Evolutionary conservation across 2,113 vertebrate species (phyloP).

Genomic region (Pseudonaja textilis): DNA sequence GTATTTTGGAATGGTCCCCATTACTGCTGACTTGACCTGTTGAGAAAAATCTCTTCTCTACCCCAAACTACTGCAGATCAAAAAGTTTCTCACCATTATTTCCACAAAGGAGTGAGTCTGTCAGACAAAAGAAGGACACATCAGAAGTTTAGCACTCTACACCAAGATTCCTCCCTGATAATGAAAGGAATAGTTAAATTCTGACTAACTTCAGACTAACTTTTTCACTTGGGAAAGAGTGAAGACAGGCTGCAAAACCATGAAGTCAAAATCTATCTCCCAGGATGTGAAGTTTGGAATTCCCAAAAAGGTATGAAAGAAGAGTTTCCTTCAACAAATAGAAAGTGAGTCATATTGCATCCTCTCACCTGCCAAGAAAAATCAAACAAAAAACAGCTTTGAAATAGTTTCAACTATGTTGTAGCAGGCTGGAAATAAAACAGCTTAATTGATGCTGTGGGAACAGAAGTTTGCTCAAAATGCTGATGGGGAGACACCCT

Average conservation of each 20-base stretch:
- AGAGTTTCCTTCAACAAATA: background rate
- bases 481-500: background rate
- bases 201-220: background rate
- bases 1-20: background rate
- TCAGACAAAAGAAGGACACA: background rate
- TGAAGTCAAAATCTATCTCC: background rate
- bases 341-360: background rate
- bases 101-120: background rate
- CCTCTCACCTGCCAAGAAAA: background rate
- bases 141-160: background rate
- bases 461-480: background rate
- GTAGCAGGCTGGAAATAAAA: background rate
- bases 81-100: background rate
- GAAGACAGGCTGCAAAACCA: background rate
- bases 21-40: background rate
- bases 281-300: background rate
- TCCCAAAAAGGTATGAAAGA: background rate
- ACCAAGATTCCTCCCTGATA: background rate
- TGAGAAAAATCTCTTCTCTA: background rate
- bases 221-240: background rate
- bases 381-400: background rate
- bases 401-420: background rate
- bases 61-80: background rate
- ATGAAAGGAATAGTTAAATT: background rate
- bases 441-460: background rate